Conservation (phyloP, 1,140 invertebrate genomes). For the Drosophila tristis region DNA sequence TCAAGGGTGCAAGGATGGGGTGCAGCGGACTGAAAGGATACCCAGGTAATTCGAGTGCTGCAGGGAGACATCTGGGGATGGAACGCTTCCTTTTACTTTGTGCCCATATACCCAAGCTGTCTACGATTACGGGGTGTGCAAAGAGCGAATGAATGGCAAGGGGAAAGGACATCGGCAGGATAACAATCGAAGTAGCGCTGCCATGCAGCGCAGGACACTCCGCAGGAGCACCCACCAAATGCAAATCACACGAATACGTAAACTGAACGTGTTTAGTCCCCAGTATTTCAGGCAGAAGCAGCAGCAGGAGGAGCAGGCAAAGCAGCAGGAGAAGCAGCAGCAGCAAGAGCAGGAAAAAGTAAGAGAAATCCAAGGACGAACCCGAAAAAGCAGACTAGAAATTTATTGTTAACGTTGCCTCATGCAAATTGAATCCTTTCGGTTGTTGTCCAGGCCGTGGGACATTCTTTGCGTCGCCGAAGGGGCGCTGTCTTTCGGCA, state of each 20-base stretch:
- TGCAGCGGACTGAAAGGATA: slow-evolving; percentile 8
- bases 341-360: slow-evolving; percentile 3
- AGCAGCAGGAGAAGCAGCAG: neutral
- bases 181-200: slow-evolving; percentile 57
- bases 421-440: slow-evolving; percentile 67
- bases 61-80: no score
- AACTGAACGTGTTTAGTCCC: slow-evolving; percentile 61
- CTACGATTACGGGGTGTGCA: no score
- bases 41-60: slow-evolving; percentile 9
- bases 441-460: slow-evolving; percentile 34
- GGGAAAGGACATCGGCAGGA: slow-evolving; percentile 26
- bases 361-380: slow-evolving; percentile 6
- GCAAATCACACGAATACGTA: slow-evolving; percentile 56
- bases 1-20: neutral
- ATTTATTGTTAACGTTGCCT: slow-evolving; percentile 69
- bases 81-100: no score
- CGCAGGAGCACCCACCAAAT: slow-evolving; percentile 41
- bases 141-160: neutral
- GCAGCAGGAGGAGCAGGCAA: neutral
- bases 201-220: slow-evolving; percentile 19
- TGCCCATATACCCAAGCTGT: neutral
- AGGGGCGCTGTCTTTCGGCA: slow-evolving; percentile 15
- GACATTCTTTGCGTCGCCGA: slow-evolving; percentile 21
- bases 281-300: slow-evolving; percentile 20
- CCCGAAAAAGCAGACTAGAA: slow-evolving; percentile 39